Evolutionary conservation across 2,113 vertebrate genomes (phyloP).

Genomic region (Myotis yumanensis): DNA sequence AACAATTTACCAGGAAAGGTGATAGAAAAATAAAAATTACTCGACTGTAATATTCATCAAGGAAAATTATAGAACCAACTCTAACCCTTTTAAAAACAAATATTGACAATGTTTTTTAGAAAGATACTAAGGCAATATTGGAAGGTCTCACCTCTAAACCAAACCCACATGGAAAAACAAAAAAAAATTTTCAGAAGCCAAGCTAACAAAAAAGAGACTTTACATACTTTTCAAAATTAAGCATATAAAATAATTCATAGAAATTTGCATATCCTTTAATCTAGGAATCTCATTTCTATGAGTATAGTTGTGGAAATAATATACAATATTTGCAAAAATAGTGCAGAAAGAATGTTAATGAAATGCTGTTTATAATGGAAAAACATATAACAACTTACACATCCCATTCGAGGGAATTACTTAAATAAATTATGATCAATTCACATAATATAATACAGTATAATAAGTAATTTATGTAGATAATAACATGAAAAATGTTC

Average conservation of each 20-base stretch:
- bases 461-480: neutral
- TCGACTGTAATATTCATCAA: constrained; percentile 7
- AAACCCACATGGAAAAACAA: neutral
- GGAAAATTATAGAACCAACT: constrained; percentile 4
- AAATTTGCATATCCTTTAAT: constrained; percentile 23
- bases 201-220: constrained; percentile 24
- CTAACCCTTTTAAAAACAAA: constrained; percentile 23
- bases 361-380: constrained; percentile 10
- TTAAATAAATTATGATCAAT: neutral
- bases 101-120: neutral
- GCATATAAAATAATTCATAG: neutral
- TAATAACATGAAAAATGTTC: constrained; percentile 23
- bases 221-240: constrained; percentile 28
- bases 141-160: neutral
- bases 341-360: neutral
- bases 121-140: neutral
- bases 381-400: neutral
- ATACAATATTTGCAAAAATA: neutral
- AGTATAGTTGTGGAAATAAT: neutral
- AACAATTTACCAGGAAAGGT: neutral
- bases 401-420: neutral
- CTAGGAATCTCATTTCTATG: neutral
- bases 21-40: neutral
- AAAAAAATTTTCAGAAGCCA: neutral
- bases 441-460: neutral